Percentiles rank a stretch among this genome's conserved stretches.
Conservation (phyloP, 2,797 vertebrate species). For the Mormyrus hasselquistii region DNA sequence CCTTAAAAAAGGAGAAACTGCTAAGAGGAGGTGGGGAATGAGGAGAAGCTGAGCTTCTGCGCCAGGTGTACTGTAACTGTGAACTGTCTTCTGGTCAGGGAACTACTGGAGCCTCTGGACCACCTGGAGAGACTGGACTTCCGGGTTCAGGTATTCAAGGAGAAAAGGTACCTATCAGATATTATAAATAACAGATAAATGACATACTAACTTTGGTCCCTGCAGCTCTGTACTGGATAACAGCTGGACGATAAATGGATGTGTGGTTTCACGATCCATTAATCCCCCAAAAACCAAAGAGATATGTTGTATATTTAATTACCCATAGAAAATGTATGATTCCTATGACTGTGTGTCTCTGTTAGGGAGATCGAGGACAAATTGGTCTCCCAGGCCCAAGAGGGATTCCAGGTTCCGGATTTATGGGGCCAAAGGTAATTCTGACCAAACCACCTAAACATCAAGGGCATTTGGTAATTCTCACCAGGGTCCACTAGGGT, state of each 20-base stretch:
- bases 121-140: constrained; percentile 61
- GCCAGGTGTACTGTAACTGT: not conserved
- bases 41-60: not conserved
- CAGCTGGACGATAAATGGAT: not conserved
- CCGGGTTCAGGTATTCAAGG: constrained; percentile 70
- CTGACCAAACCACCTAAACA: not conserved
- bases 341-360: not conserved
- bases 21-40: not conserved
- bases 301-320: not conserved
- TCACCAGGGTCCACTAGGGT: not conserved
- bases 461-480: not conserved
- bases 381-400: constrained; percentile 54
- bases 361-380: constrained; percentile 58
- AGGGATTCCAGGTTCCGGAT: constrained; percentile 55
- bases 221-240: not conserved
- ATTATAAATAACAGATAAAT: not conserved
- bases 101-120: constrained; percentile 62
- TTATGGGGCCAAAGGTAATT: constrained; percentile 60
- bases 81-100: constrained; percentile 56
- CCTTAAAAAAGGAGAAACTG: not conserved
- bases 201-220: constrained; percentile 4
- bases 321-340: not conserved
- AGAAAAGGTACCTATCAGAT: constrained; percentile 56
- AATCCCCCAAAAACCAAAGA: not conserved
- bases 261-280: not conserved